These are phyloP conservation scores for Sarcophaga caerulescens DNA, from an alignment of 2,888 invertebrate species.

Conservation along the genomic window DNA sequence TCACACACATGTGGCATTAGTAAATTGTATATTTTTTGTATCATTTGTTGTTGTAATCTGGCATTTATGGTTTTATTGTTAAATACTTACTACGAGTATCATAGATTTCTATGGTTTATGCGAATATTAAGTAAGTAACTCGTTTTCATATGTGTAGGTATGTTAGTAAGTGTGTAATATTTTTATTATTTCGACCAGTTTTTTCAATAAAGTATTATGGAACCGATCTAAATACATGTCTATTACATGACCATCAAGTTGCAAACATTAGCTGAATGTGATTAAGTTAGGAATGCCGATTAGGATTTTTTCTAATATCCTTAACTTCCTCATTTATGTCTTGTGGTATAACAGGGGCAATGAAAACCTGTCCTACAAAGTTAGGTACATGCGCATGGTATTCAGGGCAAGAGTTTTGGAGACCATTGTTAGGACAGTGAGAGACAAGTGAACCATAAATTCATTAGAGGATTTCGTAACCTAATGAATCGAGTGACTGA, in stretches of 20 bases:
- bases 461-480: no score
- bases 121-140: neutral
- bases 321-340: no score
- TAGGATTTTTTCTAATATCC: no score
- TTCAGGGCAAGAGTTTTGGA: no score
- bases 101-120: neutral
- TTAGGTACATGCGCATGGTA: no score
- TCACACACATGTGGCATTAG: slow-evolving; percentile 14
- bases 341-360: no score
- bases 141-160: neutral
- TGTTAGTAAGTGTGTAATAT: no score
- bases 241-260: neutral
- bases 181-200: neutral
- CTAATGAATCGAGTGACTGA: no score
- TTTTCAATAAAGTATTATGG: neutral
- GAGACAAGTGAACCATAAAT: no score
- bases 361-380: no score
- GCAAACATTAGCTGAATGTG: neutral
- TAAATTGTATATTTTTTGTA: slow-evolving; percentile 4
- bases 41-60: slow-evolving; percentile 1
- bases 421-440: no score
- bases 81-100: neutral
- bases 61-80: slow-evolving; percentile 21
- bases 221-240: neutral
- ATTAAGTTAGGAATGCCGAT: no score